Evolutionary conservation across 35 echinoderm and acorn worm genomes (phyloP).

Genomic region (Nesometra sesokonis): DNA sequence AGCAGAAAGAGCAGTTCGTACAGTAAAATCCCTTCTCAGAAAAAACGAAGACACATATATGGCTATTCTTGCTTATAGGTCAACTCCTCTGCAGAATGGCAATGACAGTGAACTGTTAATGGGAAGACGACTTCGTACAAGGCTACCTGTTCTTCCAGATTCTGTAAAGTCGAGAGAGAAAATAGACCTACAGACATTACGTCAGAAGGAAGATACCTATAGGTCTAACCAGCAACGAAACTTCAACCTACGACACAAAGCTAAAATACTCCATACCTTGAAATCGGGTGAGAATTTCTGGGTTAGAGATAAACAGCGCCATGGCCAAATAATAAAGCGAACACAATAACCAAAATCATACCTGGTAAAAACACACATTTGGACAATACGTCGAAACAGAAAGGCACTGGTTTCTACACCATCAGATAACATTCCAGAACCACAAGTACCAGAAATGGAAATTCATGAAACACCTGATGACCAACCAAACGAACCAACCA

Average conservation of each 20-base stretch:
- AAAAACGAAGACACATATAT: slow-evolving; percentile 21
- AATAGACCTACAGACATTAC: neutral
- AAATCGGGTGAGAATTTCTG: neutral
- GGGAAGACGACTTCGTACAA: slow-evolving; percentile 10
- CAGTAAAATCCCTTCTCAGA: slow-evolving; percentile 21
- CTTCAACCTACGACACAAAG: neutral
- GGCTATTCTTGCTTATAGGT: neutral
- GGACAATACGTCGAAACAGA: neutral
- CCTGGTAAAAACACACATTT: neutral
- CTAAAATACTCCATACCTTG: neutral
- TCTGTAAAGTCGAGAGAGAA: neutral
- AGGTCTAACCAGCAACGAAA: neutral
- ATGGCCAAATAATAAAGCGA: neutral
- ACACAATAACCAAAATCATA: neutral
- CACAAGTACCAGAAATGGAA: too few species aligned
- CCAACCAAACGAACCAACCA: too few species aligned
- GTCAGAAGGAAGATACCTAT: neutral
- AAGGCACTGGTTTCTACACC: slow-evolving; percentile 2
- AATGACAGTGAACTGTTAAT: slow-evolving; percentile 3
- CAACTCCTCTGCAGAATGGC: slow-evolving; percentile 24
- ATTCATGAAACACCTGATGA: too few species aligned
- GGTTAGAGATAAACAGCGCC: slow-evolving; percentile 1
- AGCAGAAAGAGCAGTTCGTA: slow-evolving; percentile 43
- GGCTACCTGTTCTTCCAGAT: neutral
- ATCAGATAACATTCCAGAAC: too few species aligned